Conservation (phyloP, 2,888 invertebrate species). For the Phymatocera aterrima region DNA sequence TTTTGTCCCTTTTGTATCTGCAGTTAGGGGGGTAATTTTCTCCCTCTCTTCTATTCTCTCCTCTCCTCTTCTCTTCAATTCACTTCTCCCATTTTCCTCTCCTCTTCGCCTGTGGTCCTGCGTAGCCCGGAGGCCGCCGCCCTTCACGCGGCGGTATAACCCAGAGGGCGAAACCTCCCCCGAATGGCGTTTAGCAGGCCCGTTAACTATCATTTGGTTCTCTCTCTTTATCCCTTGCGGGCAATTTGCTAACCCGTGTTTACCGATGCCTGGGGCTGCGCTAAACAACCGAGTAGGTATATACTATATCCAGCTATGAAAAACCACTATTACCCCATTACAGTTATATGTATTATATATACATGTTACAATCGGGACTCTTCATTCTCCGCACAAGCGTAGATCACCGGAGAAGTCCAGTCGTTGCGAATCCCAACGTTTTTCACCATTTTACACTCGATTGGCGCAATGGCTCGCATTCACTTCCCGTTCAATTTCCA, state of each 20-base stretch:
- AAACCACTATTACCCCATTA: too few species aligned
- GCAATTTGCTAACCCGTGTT: conserved; percentile 75
- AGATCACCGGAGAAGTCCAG: too few species aligned
- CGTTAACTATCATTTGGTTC: conserved; percentile 73
- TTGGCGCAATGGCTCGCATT: too few species aligned
- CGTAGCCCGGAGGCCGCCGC: conserved; percentile 34
- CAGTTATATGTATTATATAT: too few species aligned
- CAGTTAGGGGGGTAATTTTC: conserved; percentile 22
- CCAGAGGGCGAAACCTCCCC: conserved; percentile 55
- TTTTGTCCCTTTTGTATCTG: too few species aligned
- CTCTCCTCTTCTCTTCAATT: too few species aligned
- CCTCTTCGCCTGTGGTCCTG: conserved; percentile 50
- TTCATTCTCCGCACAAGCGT: too few species aligned
- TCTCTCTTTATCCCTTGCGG: conserved; percentile 63
- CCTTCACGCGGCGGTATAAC: conserved; percentile 21
- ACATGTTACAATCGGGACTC: too few species aligned
- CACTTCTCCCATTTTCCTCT: conserved; percentile 53
- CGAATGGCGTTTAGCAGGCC: conserved; percentile 73
- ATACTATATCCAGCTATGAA: not conserved
- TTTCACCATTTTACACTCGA: too few species aligned
- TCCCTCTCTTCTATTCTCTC: too few species aligned
- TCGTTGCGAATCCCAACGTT: too few species aligned
- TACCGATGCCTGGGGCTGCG: conserved; percentile 73
- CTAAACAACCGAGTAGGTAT: conserved; percentile 70
- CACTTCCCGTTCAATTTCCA: too few species aligned